Evolutionary conservation across 2,113 vertebrate species (phyloP).

Genomic region (Perca fluviatilis): DNA sequence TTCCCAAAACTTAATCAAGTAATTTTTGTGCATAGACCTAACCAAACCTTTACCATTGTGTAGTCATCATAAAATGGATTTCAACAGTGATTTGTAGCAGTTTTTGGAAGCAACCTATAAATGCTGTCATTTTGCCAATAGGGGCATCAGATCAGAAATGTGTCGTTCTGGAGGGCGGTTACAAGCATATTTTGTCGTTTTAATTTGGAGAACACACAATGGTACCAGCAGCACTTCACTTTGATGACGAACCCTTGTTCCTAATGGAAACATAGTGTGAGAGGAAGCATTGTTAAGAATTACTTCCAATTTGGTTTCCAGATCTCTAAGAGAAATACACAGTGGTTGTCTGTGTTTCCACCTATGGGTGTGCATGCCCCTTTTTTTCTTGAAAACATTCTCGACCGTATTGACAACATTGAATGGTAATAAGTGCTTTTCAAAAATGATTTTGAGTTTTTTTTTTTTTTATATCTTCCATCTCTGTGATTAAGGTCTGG

Average conservation of each 20-base stretch:
- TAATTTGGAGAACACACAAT: neutral
- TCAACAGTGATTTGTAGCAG: neutral
- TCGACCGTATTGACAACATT: neutral
- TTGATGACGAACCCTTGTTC: neutral
- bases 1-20: neutral
- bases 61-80: neutral
- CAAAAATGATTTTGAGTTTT: neutral
- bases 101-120: neutral
- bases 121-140: too few species aligned
- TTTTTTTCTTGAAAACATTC: neutral
- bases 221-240: neutral
- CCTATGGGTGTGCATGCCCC: neutral
- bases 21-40: too few species aligned
- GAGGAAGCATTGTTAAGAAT: neutral
- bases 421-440: neutral
- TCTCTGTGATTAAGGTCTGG: neutral
- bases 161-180: too few species aligned
- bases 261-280: neutral
- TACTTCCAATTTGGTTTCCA: neutral
- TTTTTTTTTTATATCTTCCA: neutral
- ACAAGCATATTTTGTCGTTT: too few species aligned
- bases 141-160: too few species aligned
- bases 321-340: neutral
- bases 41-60: neutral
- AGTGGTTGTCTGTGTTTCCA: neutral